Percentiles rank a stretch among this genome's conserved stretches.
Evolutionary conservation across 2,797 vertebrate genomes (phyloP).

Genomic region (Bradypodion pumilum): DNA sequence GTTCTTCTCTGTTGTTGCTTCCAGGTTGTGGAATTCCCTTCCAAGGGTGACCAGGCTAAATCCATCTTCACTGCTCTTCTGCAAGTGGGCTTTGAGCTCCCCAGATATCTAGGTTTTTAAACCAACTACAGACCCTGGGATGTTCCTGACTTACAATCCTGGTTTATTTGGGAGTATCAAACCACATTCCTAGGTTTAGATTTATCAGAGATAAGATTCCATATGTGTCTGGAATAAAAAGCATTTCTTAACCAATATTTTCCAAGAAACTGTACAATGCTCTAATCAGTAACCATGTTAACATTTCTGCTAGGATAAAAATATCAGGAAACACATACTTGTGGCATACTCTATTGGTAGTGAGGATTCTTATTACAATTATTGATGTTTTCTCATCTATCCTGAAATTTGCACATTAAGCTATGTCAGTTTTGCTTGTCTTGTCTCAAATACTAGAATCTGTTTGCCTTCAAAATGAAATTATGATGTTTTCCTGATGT

Average conservation of each 20-base stretch:
- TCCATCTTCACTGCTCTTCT: neutral
- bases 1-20: too few relatives aligned
- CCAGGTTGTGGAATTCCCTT: too few relatives aligned
- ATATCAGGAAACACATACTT: neutral
- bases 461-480: conserved; percentile 1
- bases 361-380: neutral
- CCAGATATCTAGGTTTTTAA: neutral
- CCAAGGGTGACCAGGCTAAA: too few relatives aligned
- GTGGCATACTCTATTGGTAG: neutral
- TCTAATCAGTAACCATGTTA: neutral
- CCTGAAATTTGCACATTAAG: neutral
- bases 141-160: neutral
- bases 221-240: neutral
- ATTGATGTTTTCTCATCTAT: neutral
- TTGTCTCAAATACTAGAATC: neutral
- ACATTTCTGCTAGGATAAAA: neutral
- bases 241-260: neutral
- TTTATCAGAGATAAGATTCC: neutral
- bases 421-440: neutral
- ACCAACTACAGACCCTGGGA: neutral
- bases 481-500: neutral
- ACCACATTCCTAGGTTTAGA: neutral
- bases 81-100: neutral
- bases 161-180: neutral
- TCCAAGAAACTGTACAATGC: neutral